These are phyloP conservation scores for Vidua macroura DNA, from an alignment of 2,113 vertebrate genomes.

Conservation along the genomic window DNA sequence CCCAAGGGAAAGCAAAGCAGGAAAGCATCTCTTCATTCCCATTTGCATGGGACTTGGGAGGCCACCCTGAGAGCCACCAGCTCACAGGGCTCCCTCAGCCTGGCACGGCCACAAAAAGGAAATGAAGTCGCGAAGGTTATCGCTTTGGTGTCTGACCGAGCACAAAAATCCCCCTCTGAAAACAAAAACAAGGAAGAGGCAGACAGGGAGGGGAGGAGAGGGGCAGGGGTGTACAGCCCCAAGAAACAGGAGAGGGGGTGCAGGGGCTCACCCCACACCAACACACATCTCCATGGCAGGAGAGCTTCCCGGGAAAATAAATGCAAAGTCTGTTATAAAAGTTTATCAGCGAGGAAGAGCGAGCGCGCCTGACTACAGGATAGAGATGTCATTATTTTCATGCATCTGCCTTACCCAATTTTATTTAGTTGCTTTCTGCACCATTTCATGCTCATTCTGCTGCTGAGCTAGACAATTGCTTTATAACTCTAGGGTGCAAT, in stretches of 20 bases:
- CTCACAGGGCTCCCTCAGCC: background rate
- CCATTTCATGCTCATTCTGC: constrained; percentile 73
- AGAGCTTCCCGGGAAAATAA: constrained; percentile 5
- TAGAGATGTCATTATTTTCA: constrained; percentile 44
- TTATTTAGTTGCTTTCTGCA: constrained; percentile 72
- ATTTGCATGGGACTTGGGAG: accelerated
- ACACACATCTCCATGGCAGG: background rate
- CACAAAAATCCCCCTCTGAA: background rate
- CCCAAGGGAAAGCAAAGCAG: background rate
- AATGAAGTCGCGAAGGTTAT: constrained; percentile 16
- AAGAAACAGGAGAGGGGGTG: accelerated
- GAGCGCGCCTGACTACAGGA: background rate
- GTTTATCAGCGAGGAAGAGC: constrained; percentile 22
- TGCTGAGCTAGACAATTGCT: constrained; percentile 75
- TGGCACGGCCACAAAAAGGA: background rate
- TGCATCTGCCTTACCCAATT: constrained; percentile 55
- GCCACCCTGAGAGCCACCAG: background rate
- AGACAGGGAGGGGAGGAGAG: background rate
- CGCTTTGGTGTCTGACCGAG: background rate
- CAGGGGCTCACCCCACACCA: background rate
- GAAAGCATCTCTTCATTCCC: background rate
- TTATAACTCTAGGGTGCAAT: constrained; percentile 75
- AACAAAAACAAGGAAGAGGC: background rate
- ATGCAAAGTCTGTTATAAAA: constrained; percentile 28
- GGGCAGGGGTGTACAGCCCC: background rate